Evolutionary conservation across 2,888 invertebrate genomes (phyloP).

Genomic region (Monoplex corrugatus): DNA sequence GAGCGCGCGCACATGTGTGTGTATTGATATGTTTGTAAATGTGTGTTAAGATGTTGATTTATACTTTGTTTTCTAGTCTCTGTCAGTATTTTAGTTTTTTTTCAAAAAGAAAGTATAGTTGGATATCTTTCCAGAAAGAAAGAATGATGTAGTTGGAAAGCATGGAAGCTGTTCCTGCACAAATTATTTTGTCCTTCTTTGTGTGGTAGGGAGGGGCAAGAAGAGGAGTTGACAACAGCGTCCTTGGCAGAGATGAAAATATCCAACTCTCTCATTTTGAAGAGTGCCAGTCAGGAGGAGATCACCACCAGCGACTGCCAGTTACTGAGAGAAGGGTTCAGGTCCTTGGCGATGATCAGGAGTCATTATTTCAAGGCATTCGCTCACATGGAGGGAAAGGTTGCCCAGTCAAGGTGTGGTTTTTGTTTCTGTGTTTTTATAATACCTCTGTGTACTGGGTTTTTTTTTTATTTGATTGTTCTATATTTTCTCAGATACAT

Average conservation of each 20-base stretch:
- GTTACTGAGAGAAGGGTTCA: constrained; percentile 62
- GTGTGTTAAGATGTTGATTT: too few relatives aligned
- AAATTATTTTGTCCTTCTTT: background rate
- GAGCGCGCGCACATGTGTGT: too few relatives aligned
- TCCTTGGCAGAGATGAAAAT: constrained; percentile 64
- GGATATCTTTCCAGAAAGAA: too few relatives aligned
- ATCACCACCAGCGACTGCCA: constrained; percentile 62
- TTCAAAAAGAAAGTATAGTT: too few relatives aligned
- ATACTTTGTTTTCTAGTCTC: too few relatives aligned
- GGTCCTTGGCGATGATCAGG: constrained; percentile 65
- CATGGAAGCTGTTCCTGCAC: too few relatives aligned
- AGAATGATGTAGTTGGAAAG: too few relatives aligned
- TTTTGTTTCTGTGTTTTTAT: too few relatives aligned
- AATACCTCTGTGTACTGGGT: too few relatives aligned
- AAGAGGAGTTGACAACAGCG: constrained; percentile 57
- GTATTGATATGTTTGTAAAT: too few relatives aligned
- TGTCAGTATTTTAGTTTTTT: too few relatives aligned
- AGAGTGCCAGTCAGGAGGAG: constrained; percentile 69
- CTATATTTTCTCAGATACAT: background rate
- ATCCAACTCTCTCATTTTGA: constrained; percentile 63
- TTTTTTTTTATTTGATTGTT: background rate
- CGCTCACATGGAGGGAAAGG: constrained; percentile 62
- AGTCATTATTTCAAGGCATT: constrained; percentile 71
- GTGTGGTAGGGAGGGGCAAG: constrained; percentile 51
- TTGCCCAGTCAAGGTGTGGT: constrained; percentile 70